Percentiles rank a stretch among this genome's conserved stretches.
phyloP scores from a whole-genome alignment of 2,113 vertebrate genomes.

The Athene noctua region DNA sequence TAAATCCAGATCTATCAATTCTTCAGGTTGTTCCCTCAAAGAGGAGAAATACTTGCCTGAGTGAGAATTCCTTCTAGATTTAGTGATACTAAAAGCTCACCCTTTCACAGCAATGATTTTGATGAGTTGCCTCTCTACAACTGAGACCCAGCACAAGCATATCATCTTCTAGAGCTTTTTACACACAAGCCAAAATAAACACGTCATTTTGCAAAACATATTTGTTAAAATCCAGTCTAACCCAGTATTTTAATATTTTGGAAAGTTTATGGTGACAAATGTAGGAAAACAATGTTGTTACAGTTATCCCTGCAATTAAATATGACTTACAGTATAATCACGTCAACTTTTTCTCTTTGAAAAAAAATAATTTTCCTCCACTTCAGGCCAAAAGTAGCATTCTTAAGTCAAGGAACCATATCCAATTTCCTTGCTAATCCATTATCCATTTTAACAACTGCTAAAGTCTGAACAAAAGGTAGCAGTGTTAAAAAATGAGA shows the following conservation, averaged over 20 bases:
- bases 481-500: not conserved
- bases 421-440: slow-evolving; percentile 7
- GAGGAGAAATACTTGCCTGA: not conserved
- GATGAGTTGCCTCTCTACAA: not conserved
- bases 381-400: slow-evolving; percentile 61
- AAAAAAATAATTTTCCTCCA: not conserved
- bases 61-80: not conserved
- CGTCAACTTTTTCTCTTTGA: not conserved
- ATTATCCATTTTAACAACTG: not conserved
- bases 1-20: not conserved
- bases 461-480: not conserved
- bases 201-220: slow-evolving; percentile 53
- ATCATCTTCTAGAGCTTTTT: not conserved
- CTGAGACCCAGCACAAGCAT: not conserved
- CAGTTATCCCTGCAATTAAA: slow-evolving; percentile 67
- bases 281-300: slow-evolving; percentile 66
- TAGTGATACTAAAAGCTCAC: not conserved
- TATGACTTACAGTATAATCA: not conserved
- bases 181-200: slow-evolving; percentile 65
- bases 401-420: slow-evolving; percentile 20
- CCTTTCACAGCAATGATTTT: not conserved
- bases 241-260: slow-evolving; percentile 49
- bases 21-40: not conserved
- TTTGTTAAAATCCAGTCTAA: slow-evolving; percentile 50
- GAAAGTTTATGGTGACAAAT: slow-evolving; percentile 63